phyloP scores from a whole-genome alignment of 2,797 vertebrate species.

The Triplophysa bombifrons region DNA sequence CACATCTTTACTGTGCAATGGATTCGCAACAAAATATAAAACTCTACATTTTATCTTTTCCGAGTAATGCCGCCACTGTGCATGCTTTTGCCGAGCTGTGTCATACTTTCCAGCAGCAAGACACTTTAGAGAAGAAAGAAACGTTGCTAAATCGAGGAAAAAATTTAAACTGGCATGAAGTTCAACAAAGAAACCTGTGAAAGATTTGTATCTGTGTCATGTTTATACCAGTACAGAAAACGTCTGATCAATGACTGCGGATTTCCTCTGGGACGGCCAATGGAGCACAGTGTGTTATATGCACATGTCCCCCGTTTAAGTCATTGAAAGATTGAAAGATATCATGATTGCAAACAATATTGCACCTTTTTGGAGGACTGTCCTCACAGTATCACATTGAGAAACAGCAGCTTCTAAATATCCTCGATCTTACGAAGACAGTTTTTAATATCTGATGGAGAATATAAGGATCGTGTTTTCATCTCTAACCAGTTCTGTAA shows the following conservation, averaged over 20 bases:
- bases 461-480: neutral
- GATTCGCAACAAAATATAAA: neutral
- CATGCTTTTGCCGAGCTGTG: slow-evolving; percentile 38
- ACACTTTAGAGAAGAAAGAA: slow-evolving; percentile 8
- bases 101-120: slow-evolving; percentile 57
- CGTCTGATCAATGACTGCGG: neutral
- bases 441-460: neutral
- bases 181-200: neutral
- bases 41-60: slow-evolving; percentile 1
- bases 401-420: neutral
- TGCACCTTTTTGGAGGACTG: slow-evolving; percentile 3
- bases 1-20: neutral
- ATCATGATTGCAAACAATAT: slow-evolving; percentile 5
- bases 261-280: neutral
- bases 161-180: neutral
- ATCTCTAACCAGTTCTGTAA: neutral
- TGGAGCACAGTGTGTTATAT: neutral
- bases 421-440: neutral
- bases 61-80: slow-evolving; percentile 3
- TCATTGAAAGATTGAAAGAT: neutral
- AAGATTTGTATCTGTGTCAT: neutral
- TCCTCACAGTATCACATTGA: neutral
- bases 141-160: neutral
- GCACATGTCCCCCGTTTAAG: neutral
- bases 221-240: neutral